Percentiles rank a stretch among this genome's conserved stretches.
phyloP scores from a whole-genome alignment of 2,113 vertebrate genomes.

The Progne subis region DNA sequence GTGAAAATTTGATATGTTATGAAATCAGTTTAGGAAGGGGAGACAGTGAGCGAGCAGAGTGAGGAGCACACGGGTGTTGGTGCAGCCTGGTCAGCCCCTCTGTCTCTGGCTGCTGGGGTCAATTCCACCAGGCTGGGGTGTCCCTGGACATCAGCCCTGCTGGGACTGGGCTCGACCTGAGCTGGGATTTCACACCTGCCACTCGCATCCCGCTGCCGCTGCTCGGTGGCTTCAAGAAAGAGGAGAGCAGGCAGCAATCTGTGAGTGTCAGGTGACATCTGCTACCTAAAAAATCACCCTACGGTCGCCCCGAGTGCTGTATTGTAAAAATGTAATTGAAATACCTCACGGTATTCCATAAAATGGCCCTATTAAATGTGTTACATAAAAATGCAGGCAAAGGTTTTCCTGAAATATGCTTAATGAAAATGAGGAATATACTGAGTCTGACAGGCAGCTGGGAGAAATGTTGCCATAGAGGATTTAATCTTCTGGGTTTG shows the following conservation, averaged over 20 bases:
- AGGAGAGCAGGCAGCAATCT: background rate
- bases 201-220: background rate
- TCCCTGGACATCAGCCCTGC: background rate
- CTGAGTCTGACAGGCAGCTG: background rate
- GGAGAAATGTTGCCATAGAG: background rate
- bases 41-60: background rate
- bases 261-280: background rate
- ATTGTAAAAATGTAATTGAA: background rate
- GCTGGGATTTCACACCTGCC: background rate
- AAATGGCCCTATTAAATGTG: background rate
- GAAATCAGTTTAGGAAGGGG: background rate
- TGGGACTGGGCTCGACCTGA: background rate
- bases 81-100: background rate
- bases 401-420: background rate
- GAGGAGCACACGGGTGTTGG: background rate
- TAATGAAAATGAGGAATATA: background rate
- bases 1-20: background rate
- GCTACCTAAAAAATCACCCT: background rate
- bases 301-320: fast-evolving
- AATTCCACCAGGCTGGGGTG: background rate
- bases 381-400: background rate
- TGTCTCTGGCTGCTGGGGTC: background rate
- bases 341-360: background rate
- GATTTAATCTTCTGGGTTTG: background rate
- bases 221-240: background rate